Evolutionary conservation across 2,113 vertebrate genomes (phyloP).

Genomic region (Gambusia holbrooki): DNA sequence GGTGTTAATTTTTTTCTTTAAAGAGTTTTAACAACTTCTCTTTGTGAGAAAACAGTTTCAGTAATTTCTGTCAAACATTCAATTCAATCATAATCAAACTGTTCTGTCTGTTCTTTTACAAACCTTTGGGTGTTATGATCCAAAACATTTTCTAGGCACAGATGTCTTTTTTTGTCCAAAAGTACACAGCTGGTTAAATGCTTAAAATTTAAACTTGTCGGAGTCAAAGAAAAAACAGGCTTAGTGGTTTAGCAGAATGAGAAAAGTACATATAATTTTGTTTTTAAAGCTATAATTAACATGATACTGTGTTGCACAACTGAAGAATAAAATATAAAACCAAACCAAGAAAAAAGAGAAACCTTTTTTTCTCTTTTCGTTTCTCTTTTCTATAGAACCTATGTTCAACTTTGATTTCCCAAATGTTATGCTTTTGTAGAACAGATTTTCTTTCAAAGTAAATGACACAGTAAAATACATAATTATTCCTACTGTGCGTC

Average conservation of each 20-base stretch:
- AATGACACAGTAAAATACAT: too few relatives aligned
- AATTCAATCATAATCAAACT: background rate
- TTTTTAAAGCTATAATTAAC: background rate
- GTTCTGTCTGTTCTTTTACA: background rate
- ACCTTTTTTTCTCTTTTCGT: background rate
- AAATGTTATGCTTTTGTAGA: too few relatives aligned
- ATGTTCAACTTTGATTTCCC: background rate
- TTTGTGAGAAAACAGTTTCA: background rate
- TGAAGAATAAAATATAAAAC: background rate
- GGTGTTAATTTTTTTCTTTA: background rate
- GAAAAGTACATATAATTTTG: too few relatives aligned
- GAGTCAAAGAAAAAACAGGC: too few relatives aligned
- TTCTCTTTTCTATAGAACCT: background rate
- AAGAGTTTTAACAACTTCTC: background rate
- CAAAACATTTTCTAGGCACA: too few relatives aligned
- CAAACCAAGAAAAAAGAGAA: background rate
- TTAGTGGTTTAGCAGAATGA: too few relatives aligned
- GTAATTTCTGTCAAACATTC: too few relatives aligned
- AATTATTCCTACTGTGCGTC: too few relatives aligned
- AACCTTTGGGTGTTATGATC: too few relatives aligned
- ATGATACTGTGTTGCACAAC: background rate
- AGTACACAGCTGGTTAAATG: background rate
- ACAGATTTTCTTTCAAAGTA: too few relatives aligned
- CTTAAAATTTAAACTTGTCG: too few relatives aligned
- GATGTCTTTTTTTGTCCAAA: background rate